Percentiles rank a stretch among this genome's conserved stretches.
These are phyloP conservation scores for Rhopalosiphum padi DNA, from an alignment of 1,140 invertebrate species.

Conservation along the genomic window DNA sequence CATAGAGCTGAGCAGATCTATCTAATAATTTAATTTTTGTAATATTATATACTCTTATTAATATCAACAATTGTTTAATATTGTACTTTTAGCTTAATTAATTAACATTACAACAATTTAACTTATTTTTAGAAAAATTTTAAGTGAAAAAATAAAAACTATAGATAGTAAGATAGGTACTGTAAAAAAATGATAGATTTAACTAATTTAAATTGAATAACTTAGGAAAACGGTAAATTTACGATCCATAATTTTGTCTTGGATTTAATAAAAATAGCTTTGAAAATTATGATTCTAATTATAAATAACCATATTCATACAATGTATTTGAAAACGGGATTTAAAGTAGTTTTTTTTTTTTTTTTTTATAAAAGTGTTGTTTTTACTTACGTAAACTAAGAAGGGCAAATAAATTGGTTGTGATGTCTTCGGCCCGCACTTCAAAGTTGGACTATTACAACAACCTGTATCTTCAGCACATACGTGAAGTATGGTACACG, in stretches of 20 bases:
- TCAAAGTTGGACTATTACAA: constrained; percentile 69
- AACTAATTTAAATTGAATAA: not conserved
- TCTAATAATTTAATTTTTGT: not conserved
- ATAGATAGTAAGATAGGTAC: not conserved
- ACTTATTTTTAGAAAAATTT: not conserved
- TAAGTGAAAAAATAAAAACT: not conserved
- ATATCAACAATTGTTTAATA: not conserved
- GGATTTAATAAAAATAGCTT: not conserved
- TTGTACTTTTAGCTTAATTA: not conserved
- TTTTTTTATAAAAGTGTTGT: not conserved
- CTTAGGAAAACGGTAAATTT: not conserved
- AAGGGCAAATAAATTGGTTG: constrained; percentile 70
- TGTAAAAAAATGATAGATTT: not conserved
- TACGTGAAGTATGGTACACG: constrained; percentile 76
- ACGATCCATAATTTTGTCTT: not conserved
- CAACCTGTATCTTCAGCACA: constrained; percentile 82
- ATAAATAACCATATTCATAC: not conserved
- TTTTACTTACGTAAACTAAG: constrained; percentile 51
- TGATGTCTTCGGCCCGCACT: constrained; percentile 73
- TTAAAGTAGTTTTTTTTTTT: not conserved
- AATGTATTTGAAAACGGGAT: not conserved
- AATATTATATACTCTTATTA: not conserved
- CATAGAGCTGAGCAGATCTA: not conserved
- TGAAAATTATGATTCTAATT: not conserved
- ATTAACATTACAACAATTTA: no score